A percentile compares a stretch with the other conserved stretches of the same genome.
Conservation (phyloP, 1,140 invertebrate species). For the Drosophila persimilis region DNA sequence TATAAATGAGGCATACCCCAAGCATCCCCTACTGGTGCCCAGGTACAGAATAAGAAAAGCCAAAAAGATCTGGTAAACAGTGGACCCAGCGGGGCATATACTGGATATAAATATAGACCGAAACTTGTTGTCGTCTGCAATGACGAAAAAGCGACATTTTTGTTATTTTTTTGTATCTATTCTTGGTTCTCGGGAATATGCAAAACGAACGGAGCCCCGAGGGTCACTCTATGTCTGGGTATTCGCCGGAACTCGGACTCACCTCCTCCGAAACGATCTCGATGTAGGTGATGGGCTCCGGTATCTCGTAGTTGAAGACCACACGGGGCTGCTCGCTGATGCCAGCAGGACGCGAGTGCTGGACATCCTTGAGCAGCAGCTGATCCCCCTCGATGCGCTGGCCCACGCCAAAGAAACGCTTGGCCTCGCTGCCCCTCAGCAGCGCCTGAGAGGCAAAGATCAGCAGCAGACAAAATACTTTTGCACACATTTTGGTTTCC, state of each 20-base stretch:
- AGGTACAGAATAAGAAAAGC: constrained; percentile 1
- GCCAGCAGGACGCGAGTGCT: constrained; percentile 50
- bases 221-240: constrained; percentile 10
- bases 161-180: constrained; percentile 47
- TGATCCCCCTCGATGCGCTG: constrained; percentile 56
- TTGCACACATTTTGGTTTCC: constrained; percentile 31
- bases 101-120: constrained; percentile 54
- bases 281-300: constrained; percentile 70
- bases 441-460: constrained; percentile 24
- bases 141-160: constrained; percentile 61
- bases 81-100: constrained; percentile 31
- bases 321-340: constrained; percentile 51
- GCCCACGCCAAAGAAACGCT: constrained; percentile 58
- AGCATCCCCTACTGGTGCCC: background rate
- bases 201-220: constrained; percentile 44
- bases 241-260: constrained; percentile 38
- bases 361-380: constrained; percentile 70
- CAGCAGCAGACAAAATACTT: constrained; percentile 23
- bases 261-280: constrained; percentile 72
- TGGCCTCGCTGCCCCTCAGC: constrained; percentile 24
- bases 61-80: constrained; percentile 26
- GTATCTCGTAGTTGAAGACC: constrained; percentile 64
- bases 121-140: constrained; percentile 43
- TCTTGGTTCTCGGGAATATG: constrained; percentile 45
- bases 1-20: background rate